Evolutionary conservation across 2,113 vertebrate genomes (phyloP).

Genomic region (Corythoichthys intestinalis): DNA sequence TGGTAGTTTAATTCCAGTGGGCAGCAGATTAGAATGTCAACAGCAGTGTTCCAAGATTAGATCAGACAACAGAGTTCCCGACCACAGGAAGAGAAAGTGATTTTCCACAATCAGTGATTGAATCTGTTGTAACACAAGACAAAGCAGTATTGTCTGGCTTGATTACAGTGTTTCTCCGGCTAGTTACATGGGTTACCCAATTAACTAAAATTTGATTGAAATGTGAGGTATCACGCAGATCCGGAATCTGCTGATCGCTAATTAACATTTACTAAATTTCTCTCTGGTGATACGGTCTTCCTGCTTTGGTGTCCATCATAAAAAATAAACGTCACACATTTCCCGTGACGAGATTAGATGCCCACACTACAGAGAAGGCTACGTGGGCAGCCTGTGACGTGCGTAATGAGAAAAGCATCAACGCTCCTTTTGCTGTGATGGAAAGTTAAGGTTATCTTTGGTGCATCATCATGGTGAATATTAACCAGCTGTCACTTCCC

Average conservation of each 20-base stretch:
- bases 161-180: neutral
- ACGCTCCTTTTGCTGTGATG: neutral
- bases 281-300: neutral
- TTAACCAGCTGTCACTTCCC: neutral
- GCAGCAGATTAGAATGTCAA: constrained; percentile 12
- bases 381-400: constrained; percentile 15
- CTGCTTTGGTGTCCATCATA: constrained; percentile 36
- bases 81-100: constrained; percentile 13
- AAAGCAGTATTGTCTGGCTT: neutral
- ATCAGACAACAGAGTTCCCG: constrained; percentile 5
- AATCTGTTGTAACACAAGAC: neutral
- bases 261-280: constrained; percentile 47
- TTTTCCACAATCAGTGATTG: constrained; percentile 16
- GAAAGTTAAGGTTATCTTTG: no score
- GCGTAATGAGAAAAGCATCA: constrained; percentile 44
- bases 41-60: constrained; percentile 7
- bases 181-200: constrained; percentile 1
- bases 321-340: constrained; percentile 35
- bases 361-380: constrained; percentile 42
- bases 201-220: constrained; percentile 19
- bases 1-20: constrained; percentile 19
- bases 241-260: constrained; percentile 41
- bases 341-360: constrained; percentile 55
- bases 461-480: neutral
- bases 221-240: constrained; percentile 25